Evolutionary conservation across 2,113 vertebrate genomes (phyloP).

Genomic region (Tenebrosternarchus preto): DNA sequence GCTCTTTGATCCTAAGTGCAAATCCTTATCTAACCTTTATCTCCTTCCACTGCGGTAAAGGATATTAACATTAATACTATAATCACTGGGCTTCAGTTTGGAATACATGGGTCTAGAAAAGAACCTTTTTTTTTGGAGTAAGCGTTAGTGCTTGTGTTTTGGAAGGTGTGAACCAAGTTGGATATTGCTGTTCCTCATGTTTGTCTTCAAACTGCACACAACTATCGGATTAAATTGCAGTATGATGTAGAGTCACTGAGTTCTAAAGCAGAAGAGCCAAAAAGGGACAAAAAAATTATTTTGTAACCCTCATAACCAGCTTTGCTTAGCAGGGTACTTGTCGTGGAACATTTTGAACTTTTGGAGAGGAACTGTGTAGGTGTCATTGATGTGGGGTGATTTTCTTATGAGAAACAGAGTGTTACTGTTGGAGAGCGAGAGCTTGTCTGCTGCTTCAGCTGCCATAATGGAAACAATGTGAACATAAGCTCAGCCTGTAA

Average conservation of each 20-base stretch:
- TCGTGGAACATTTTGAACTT: slow-evolving; percentile 10
- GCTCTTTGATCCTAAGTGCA: slow-evolving; percentile 14
- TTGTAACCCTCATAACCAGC: slow-evolving; percentile 12
- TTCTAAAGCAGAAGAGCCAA: slow-evolving; percentile 8
- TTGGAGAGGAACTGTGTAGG: neutral
- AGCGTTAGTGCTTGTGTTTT: neutral
- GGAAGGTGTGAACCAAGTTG: neutral
- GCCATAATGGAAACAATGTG: slow-evolving; percentile 23
- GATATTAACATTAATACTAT: slow-evolving; percentile 11
- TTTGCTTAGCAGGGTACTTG: slow-evolving; percentile 14
- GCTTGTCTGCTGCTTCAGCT: slow-evolving; percentile 1
- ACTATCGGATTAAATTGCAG: slow-evolving; percentile 8
- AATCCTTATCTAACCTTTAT: slow-evolving; percentile 1
- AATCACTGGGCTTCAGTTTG: neutral
- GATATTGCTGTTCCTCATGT: too few species aligned
- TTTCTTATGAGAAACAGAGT: slow-evolving; percentile 4
- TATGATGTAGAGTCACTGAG: neutral
- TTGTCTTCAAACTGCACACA: neutral
- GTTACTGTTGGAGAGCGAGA: neutral
- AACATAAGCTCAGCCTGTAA: neutral
- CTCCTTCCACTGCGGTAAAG: slow-evolving; percentile 1
- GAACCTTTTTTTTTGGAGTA: neutral
- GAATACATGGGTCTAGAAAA: slow-evolving; percentile 1
- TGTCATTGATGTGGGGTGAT: slow-evolving; percentile 15
- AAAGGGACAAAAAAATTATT: slow-evolving; percentile 26